A percentile compares a stretch with the other conserved stretches of the same genome.
phyloP scores from a whole-genome alignment of 2,888 invertebrate genomes.

The Lasioglossum zephyrum region DNA sequence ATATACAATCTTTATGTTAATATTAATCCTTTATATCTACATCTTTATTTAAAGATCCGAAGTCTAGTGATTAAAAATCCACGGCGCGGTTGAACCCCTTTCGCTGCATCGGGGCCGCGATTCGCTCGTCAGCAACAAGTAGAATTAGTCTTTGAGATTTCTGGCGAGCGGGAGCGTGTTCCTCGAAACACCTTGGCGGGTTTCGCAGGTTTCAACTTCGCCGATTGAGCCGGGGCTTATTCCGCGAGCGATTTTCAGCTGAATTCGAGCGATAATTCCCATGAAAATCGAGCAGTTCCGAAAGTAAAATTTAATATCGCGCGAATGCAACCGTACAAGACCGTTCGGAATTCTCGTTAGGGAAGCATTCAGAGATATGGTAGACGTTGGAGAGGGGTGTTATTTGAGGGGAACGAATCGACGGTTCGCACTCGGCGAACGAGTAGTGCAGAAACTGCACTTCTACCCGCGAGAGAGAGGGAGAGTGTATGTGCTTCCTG shows the following conservation, averaged over 20 bases:
- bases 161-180: not conserved
- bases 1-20: too few species aligned
- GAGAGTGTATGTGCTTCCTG: not conserved
- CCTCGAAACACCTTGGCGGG: not conserved
- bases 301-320: slow-evolving; percentile 15
- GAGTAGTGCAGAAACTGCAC: not conserved
- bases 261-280: not conserved
- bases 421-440: not conserved
- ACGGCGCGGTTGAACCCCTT: not conserved
- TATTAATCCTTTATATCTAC: too few species aligned
- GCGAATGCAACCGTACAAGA: slow-evolving; percentile 2
- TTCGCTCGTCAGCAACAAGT: not conserved
- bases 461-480: not conserved
- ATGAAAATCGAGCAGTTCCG: not conserved
- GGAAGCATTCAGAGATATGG: not conserved
- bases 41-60: too few species aligned
- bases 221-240: not conserved
- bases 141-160: not conserved
- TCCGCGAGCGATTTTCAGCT: not conserved
- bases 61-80: too few species aligned
- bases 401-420: not conserved
- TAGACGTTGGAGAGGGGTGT: not conserved
- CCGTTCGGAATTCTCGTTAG: slow-evolving; percentile 7
- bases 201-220: not conserved
- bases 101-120: not conserved